A percentile compares a stretch with the other conserved stretches of the same genome.
These are phyloP conservation scores for Saxidomus purpurata DNA, from an alignment of 1,140 invertebrate species.

Conservation along the genomic window DNA sequence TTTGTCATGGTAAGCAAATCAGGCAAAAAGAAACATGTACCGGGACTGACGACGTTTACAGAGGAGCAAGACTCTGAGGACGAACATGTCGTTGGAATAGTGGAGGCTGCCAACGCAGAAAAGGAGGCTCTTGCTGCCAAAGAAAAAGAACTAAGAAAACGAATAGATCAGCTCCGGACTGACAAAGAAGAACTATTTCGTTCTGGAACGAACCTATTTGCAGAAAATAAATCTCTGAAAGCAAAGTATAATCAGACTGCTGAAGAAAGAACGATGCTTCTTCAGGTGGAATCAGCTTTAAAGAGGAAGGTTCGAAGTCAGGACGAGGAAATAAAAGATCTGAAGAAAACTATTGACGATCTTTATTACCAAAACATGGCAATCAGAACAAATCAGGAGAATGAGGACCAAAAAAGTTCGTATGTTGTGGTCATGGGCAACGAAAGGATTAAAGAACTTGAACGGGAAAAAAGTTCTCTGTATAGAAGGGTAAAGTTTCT, in stretches of 20 bases:
- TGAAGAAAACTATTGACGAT: conserved; percentile 63
- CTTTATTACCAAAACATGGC: conserved; percentile 62
- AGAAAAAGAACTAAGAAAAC: conserved; percentile 36
- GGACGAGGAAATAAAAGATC: conserved; percentile 56
- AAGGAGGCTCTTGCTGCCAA: conserved; percentile 24
- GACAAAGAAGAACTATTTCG: conserved; percentile 64
- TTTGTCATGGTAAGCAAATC: conserved; percentile 62
- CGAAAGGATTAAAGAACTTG: conserved; percentile 58
- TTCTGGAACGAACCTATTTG: conserved; percentile 54
- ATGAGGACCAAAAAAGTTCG: conserved; percentile 37
- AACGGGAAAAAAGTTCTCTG: conserved; percentile 55
- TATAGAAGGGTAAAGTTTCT: conserved; percentile 53
- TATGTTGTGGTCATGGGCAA: conserved; percentile 64
- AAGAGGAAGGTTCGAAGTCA: conserved; percentile 43
- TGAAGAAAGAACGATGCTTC: conserved; percentile 26
- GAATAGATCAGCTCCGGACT: conserved; percentile 43
- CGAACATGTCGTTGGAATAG: conserved; percentile 44
- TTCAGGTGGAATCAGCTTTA: conserved; percentile 51
- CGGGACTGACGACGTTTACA: conserved; percentile 1
- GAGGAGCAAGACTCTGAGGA: conserved; percentile 63
- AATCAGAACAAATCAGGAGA: conserved; percentile 54
- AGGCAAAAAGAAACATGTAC: not conserved
- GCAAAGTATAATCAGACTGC: conserved; percentile 31
- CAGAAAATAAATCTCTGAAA: conserved; percentile 53
- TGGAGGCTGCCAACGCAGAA: conserved; percentile 49